These are phyloP conservation scores for Anadara kagoshimensis DNA, from an alignment of 1,140 invertebrate species.

Conservation along the genomic window DNA sequence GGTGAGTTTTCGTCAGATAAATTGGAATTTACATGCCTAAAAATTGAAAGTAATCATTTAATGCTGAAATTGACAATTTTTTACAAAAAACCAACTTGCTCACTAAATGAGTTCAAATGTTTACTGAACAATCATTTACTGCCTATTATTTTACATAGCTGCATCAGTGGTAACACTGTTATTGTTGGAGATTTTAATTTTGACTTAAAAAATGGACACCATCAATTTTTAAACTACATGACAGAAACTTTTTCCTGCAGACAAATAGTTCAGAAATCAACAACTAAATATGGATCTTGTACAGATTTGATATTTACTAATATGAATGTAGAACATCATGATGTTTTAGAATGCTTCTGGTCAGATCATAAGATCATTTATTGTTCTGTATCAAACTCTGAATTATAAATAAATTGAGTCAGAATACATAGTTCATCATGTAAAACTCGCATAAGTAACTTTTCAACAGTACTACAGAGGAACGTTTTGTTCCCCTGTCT, in stretches of 20 bases:
- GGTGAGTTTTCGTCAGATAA: too few relatives aligned
- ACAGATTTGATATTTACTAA: slow-evolving; percentile 18
- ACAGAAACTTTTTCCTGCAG: slow-evolving; percentile 17
- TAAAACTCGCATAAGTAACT: too few relatives aligned
- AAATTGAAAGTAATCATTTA: too few relatives aligned
- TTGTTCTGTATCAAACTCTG: too few relatives aligned
- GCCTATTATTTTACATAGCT: background rate
- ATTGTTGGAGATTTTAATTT: slow-evolving; percentile 33
- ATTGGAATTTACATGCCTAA: too few relatives aligned
- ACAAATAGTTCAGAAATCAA: slow-evolving; percentile 11
- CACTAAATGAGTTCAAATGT: slow-evolving; percentile 7
- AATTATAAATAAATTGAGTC: too few relatives aligned
- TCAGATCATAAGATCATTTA: too few relatives aligned
- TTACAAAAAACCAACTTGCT: slow-evolving; percentile 17
- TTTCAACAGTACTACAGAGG: too few relatives aligned
- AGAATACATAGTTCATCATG: too few relatives aligned
- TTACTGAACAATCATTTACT: background rate
- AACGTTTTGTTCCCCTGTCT: too few relatives aligned
- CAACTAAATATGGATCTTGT: slow-evolving; percentile 6
- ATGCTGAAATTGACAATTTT: background rate
- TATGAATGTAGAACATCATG: too few relatives aligned
- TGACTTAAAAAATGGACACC: slow-evolving; percentile 18
- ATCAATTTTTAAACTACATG: slow-evolving; percentile 25
- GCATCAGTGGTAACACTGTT: background rate
- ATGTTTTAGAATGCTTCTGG: too few relatives aligned